Conservation (phyloP, 1,140 invertebrate genomes). For the Drosophila repletoides region DNA sequence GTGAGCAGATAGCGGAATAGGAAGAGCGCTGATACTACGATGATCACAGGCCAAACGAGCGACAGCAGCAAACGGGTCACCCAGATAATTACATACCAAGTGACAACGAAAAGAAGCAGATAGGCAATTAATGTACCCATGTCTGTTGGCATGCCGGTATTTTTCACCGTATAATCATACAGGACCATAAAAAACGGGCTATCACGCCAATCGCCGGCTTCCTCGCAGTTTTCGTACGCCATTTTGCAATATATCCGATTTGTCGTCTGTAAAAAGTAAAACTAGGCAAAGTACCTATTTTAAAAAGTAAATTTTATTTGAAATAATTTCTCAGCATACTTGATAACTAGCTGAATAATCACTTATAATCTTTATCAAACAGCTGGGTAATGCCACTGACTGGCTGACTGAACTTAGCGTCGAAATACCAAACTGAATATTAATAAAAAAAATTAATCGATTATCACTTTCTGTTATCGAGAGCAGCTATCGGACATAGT, state of each 20-base stretch:
- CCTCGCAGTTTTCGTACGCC: background rate
- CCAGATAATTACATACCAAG: slow-evolving; percentile 38
- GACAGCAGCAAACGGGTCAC: slow-evolving; percentile 28
- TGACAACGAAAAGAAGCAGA: slow-evolving; percentile 31
- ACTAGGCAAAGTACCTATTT: background rate
- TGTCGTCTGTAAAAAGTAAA: background rate
- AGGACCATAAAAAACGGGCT: slow-evolving; percentile 5
- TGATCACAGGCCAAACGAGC: slow-evolving; percentile 41
- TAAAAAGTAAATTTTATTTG: background rate
- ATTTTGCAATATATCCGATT: slow-evolving; percentile 16
- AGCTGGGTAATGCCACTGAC: background rate
- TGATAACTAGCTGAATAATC: too few species aligned
- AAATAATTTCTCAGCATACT: background rate
- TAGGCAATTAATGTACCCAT: slow-evolving; percentile 51
- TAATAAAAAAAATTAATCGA: slow-evolving; percentile 9
- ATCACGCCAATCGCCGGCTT: slow-evolving; percentile 19
- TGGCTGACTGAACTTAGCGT: background rate
- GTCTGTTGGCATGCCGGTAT: slow-evolving; percentile 41
- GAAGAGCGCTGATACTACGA: slow-evolving; percentile 25
- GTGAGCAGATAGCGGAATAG: slow-evolving; percentile 22
- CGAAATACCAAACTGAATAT: background rate
- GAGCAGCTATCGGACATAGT: slow-evolving; percentile 7
- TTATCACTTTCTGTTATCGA: slow-evolving; percentile 2
- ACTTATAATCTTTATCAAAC: background rate
- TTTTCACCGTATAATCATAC: slow-evolving; percentile 44